Evolutionary conservation across 2,888 invertebrate species (phyloP).

Genomic region (Rhopalosiphum nymphaeae): DNA sequence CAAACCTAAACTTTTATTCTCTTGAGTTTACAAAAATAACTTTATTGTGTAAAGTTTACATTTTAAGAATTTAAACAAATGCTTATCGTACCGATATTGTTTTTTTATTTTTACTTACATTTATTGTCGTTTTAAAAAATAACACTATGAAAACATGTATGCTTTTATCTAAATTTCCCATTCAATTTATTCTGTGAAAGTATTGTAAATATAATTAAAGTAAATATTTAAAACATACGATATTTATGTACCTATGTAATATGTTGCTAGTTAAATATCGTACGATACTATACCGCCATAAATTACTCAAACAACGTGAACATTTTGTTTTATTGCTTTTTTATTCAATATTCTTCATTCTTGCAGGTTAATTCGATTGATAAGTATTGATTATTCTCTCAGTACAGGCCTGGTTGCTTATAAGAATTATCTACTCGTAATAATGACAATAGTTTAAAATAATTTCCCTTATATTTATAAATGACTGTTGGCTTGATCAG

Average conservation of each 20-base stretch:
- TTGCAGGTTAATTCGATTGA: neutral
- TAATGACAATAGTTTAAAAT: neutral
- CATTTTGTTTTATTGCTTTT: slow-evolving; percentile 14
- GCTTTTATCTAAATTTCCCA: neutral
- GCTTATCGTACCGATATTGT: neutral
- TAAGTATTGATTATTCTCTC: neutral
- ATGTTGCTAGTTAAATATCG: neutral
- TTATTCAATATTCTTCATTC: neutral
- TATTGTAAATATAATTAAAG: neutral
- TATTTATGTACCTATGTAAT: neutral
- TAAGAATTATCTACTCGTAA: neutral
- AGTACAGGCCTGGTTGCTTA: neutral
- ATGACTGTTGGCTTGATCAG: neutral
- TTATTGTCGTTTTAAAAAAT: neutral
- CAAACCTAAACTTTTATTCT: neutral
- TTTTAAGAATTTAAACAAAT: neutral
- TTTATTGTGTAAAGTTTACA: neutral
- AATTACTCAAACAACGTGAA: neutral
- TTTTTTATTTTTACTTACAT: neutral
- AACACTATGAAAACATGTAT: neutral
- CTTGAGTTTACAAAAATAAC: neutral
- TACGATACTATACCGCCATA: neutral
- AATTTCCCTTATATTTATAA: neutral
- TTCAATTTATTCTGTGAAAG: neutral
- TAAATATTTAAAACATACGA: neutral